Evolutionary conservation across 64 coral and sea anemone species (phyloP).

Genomic region (Actinia tenebrosa): DNA sequence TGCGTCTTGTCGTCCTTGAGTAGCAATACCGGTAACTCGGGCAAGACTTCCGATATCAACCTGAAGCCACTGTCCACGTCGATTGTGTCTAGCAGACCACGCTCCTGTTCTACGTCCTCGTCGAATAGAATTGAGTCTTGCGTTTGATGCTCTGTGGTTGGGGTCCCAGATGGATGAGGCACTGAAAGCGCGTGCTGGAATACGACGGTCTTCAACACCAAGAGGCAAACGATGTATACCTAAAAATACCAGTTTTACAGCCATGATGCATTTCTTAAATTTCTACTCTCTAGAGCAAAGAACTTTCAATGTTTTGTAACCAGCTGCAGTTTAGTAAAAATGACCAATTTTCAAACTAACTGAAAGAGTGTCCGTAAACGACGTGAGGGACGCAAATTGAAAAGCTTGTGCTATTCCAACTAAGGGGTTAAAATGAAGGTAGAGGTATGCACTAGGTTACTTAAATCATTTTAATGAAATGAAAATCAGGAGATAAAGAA

Average conservation of each 20-base stretch:
- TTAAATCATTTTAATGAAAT: too few relatives aligned
- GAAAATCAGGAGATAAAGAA: too few relatives aligned
- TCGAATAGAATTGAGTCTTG: conserved; percentile 1
- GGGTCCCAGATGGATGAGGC: conserved; percentile 1
- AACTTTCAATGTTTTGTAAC: too few relatives aligned
- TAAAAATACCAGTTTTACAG: neutral
- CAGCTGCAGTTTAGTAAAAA: too few relatives aligned
- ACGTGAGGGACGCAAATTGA: too few relatives aligned
- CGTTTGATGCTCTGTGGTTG: conserved; percentile 12
- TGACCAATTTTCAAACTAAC: too few relatives aligned
- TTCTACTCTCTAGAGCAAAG: too few relatives aligned
- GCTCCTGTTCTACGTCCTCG: neutral
- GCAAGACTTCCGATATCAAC: conserved; percentile 13
- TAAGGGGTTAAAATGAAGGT: too few relatives aligned
- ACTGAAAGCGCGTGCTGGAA: neutral
- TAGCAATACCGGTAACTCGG: neutral
- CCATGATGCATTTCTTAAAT: too few relatives aligned
- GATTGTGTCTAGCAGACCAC: conserved; percentile 14
- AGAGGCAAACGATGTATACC: neutral
- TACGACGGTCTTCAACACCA: conserved; percentile 18
- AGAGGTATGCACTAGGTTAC: too few relatives aligned
- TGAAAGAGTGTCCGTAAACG: too few relatives aligned
- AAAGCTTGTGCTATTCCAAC: too few relatives aligned
- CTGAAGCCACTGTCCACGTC: conserved; percentile 1
- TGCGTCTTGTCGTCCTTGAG: conserved; percentile 5